These are phyloP conservation scores for Sisor rabdophorus DNA, from an alignment of 2,113 vertebrate species.

Conservation along the genomic window DNA sequence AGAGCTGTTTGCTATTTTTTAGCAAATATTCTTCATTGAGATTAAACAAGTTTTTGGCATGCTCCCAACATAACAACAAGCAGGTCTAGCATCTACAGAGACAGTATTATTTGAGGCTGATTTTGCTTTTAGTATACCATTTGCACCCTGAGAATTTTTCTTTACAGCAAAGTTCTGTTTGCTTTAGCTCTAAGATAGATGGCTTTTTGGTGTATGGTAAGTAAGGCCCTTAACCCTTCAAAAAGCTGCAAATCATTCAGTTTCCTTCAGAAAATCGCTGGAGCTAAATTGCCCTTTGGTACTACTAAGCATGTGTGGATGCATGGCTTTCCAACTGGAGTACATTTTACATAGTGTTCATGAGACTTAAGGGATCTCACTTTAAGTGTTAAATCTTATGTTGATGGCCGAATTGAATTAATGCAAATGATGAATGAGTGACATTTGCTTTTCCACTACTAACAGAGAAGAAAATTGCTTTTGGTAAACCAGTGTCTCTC, in stretches of 20 bases:
- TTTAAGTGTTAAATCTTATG: too few species aligned
- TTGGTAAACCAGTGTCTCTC: neutral
- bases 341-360: neutral
- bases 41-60: neutral
- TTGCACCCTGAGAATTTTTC: neutral
- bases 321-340: neutral
- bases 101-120: neutral
- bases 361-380: neutral
- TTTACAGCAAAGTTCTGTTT: neutral
- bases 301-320: neutral
- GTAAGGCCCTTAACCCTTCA: too few species aligned
- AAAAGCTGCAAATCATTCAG: neutral
- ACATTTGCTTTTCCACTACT: neutral
- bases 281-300: neutral
- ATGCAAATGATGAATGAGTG: neutral
- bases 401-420: neutral
- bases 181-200: neutral
- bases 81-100: neutral
- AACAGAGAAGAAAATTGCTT: neutral
- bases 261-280: neutral
- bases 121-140: neutral
- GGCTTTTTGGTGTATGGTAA: neutral
- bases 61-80: neutral
- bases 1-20: neutral
- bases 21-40: neutral